Evolutionary conservation across 64 coral and sea anemone genomes (phyloP).

Genomic region (Catalaphyllia jardinei): DNA sequence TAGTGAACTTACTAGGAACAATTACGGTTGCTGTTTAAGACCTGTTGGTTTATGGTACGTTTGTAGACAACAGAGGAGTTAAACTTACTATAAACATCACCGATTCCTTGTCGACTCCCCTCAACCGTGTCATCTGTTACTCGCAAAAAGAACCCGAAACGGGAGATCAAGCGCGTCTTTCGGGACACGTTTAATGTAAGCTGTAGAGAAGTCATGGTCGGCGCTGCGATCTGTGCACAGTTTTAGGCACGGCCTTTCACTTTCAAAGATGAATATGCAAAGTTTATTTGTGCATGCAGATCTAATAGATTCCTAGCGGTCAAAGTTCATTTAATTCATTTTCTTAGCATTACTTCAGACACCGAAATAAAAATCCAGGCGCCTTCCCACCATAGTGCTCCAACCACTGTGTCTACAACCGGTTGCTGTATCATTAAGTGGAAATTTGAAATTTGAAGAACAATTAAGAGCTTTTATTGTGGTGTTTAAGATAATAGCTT

Average conservation of each 20-base stretch:
- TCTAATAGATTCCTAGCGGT: background rate
- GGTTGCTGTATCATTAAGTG: background rate
- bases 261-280: background rate
- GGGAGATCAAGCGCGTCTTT: conserved; percentile 13
- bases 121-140: conserved; percentile 31
- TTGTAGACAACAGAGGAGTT: background rate
- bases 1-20: background rate
- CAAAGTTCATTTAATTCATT: background rate
- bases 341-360: background rate
- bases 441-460: background rate
- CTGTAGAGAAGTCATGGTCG: conserved; percentile 4
- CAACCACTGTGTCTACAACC: background rate
- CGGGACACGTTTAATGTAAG: background rate
- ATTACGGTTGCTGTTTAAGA: background rate
- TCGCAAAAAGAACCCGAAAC: conserved; percentile 26
- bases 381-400: background rate
- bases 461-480: background rate
- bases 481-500: background rate
- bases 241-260: background rate
- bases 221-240: background rate
- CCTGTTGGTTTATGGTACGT: background rate
- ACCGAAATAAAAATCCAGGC: background rate
- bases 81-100: conserved; percentile 40
- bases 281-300: background rate
- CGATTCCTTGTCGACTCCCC: background rate